Percentiles rank a stretch among this genome's conserved stretches.
These are phyloP conservation scores for Nymphicus hollandicus DNA, from an alignment of 2,113 vertebrate genomes.

Conservation along the genomic window DNA sequence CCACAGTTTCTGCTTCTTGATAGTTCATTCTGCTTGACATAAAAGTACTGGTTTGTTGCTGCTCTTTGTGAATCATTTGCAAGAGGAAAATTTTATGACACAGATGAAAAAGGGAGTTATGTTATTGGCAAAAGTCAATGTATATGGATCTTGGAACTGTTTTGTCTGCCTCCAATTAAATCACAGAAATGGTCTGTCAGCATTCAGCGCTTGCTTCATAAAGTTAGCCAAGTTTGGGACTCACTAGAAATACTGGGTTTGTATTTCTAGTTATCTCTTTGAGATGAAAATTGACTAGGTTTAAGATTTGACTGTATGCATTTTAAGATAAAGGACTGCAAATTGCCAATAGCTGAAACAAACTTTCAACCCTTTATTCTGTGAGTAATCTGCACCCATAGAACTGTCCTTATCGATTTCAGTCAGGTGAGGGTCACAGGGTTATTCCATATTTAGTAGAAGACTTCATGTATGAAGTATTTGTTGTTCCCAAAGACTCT, in stretches of 20 bases:
- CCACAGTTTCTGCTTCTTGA: neutral
- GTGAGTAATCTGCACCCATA: neutral
- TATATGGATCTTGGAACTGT: neutral
- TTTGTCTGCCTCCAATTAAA: neutral
- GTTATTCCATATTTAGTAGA: neutral
- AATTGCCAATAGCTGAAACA: neutral
- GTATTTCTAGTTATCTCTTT: neutral
- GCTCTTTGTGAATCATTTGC: neutral
- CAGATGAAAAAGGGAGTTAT: neutral
- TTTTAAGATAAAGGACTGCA: neutral
- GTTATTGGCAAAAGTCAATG: neutral
- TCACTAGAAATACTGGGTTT: neutral
- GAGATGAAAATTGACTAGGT: neutral
- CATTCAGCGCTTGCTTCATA: rapidly evolving
- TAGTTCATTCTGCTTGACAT: neutral
- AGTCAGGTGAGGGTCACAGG: neutral
- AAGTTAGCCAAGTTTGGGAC: neutral
- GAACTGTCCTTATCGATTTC: neutral
- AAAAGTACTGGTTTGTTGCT: neutral
- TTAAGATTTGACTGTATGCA: neutral
- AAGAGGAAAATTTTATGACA: neutral
- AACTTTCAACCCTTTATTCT: neutral
- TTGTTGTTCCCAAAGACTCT: neutral
- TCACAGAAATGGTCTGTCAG: neutral
- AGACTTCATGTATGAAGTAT: neutral